These are phyloP conservation scores for Cromileptes altivelis DNA, from an alignment of 2,113 vertebrate genomes.

Conservation along the genomic window DNA sequence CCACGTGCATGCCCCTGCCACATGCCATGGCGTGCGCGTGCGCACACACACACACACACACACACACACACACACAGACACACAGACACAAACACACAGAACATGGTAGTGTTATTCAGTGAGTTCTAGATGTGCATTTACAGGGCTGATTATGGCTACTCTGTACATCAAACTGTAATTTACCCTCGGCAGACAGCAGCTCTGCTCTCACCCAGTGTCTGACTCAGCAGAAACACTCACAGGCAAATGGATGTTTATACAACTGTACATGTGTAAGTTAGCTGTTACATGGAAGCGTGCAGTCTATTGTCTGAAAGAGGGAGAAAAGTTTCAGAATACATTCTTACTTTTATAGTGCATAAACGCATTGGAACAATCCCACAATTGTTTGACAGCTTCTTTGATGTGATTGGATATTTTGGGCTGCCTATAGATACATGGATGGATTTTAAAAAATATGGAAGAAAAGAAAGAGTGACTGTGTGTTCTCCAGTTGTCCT, in stretches of 20 bases:
- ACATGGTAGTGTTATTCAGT: neutral
- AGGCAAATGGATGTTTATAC: neutral
- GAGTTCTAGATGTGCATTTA: neutral
- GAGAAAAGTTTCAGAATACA: neutral
- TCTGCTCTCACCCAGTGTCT: neutral
- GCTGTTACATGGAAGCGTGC: neutral
- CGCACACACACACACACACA: conserved; percentile 23
- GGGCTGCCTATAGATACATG: conserved; percentile 61
- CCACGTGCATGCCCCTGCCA: conserved; percentile 76
- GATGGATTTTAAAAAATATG: conserved; percentile 39
- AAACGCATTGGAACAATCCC: neutral
- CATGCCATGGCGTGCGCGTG: conserved; percentile 51
- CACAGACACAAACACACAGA: conserved; percentile 23
- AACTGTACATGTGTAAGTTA: neutral
- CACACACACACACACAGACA: conserved; percentile 29
- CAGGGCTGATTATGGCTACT: neutral
- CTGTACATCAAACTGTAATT: conserved; percentile 6
- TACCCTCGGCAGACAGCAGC: neutral
- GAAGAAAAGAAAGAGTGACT: conserved; percentile 66
- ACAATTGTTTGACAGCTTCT: neutral
- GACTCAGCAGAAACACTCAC: conserved; percentile 30
- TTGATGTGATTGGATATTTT: neutral
- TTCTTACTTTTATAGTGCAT: neutral
- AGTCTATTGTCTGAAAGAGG: neutral
- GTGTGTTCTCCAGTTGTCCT: conserved; percentile 49